These are phyloP conservation scores for Eptesicus fuscus DNA, from an alignment of 2,113 vertebrate species.

Conservation along the genomic window DNA sequence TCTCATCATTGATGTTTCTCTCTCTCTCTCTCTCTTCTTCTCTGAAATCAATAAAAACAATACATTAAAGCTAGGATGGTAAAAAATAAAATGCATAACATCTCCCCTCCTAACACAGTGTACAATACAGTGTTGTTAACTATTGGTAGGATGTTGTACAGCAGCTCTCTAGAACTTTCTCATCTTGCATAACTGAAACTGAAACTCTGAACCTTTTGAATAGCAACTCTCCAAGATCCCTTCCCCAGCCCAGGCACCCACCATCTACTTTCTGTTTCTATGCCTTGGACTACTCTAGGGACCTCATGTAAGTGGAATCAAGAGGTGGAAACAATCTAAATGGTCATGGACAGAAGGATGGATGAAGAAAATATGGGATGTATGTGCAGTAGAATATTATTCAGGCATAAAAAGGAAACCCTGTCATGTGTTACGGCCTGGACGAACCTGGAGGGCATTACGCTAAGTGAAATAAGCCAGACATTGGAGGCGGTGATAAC, in stretches of 20 bases:
- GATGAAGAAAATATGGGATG: background rate
- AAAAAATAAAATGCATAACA: background rate
- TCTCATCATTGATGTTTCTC: too few species aligned
- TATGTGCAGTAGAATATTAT: background rate
- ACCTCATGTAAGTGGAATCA: background rate
- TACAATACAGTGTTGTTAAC: background rate
- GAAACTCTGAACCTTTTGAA: background rate
- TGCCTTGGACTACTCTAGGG: background rate
- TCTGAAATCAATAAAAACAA: too few species aligned
- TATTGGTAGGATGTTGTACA: background rate
- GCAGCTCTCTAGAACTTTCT: background rate
- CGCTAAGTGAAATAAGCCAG: background rate
- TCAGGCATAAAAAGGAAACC: background rate
- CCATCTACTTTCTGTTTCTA: background rate
- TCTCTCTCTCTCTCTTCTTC: too few species aligned
- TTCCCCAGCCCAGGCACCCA: background rate
- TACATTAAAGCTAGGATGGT: background rate
- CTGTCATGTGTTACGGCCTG: accelerated
- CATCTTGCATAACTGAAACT: background rate
- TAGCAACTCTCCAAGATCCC: background rate
- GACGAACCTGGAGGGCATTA: background rate
- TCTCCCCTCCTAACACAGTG: background rate
- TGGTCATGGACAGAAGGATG: background rate
- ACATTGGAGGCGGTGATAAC: background rate
- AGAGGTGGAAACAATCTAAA: background rate